Percentiles rank a stretch among this genome's conserved stretches.
These are phyloP conservation scores for human DNA, from an alignment of 2,113 vertebrate genomes.

Conservation along the genomic window GRCh38 chr15:58622001-58622500, in stretches of 20 bases:
- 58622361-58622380: background rate
- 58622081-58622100: background rate
- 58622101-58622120: background rate
- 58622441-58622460: background rate
- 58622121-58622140: background rate
- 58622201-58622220: background rate
- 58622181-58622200: background rate
- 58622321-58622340: background rate
- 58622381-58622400: background rate
- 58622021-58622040: background rate
- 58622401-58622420: background rate
- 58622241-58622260: background rate
- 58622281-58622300: background rate
- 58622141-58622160: background rate
- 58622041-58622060: background rate
- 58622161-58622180: background rate
- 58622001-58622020: conserved; percentile 25
- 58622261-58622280: conserved; percentile 8
- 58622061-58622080: conserved; percentile 18
- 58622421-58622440: conserved; percentile 24
- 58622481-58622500: conserved; percentile 12
- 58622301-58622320: background rate
- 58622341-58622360: conserved; percentile 4
- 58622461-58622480: conserved; percentile 40
- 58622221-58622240: conserved; percentile 30